Evolutionary conservation across 2,888 invertebrate genomes (phyloP).

Genomic region (Drosophila demipolita): DNA sequence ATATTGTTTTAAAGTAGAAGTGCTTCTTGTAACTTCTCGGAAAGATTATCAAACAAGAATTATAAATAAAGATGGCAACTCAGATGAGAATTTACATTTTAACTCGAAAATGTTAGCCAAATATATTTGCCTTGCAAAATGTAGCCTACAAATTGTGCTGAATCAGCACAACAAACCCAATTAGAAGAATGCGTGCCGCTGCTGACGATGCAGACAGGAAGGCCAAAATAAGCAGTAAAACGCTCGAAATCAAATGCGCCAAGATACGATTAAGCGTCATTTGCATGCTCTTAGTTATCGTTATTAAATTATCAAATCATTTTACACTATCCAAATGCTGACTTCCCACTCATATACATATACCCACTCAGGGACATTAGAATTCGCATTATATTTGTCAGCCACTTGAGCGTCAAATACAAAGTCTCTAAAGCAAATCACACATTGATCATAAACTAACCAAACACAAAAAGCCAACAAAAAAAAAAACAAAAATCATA

Average conservation of each 20-base stretch:
- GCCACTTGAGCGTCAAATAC: slow-evolving; percentile 54
- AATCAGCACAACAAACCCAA: slow-evolving; percentile 49
- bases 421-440: slow-evolving; percentile 50
- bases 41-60: not conserved
- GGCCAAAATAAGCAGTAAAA: slow-evolving; percentile 31
- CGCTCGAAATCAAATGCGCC: slow-evolving; percentile 25
- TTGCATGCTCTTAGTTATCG: slow-evolving; percentile 39
- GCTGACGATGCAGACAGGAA: slow-evolving; percentile 43
- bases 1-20: not conserved
- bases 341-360: slow-evolving; percentile 16
- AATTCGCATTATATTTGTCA: slow-evolving; percentile 55
- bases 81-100: not conserved
- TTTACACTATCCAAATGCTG: slow-evolving; percentile 10
- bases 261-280: slow-evolving; percentile 33
- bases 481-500: slow-evolving; percentile 12
- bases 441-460: slow-evolving; percentile 54
- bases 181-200: slow-evolving; percentile 35
- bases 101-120: not conserved
- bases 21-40: not conserved
- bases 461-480: slow-evolving; percentile 31
- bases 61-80: not conserved
- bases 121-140: slow-evolving; percentile 13
- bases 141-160: slow-evolving; percentile 30
- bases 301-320: slow-evolving; percentile 10
- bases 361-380: slow-evolving; percentile 31